phyloP scores from a whole-genome alignment of 2,113 vertebrate species.

The Arvicanthis niloticus region DNA sequence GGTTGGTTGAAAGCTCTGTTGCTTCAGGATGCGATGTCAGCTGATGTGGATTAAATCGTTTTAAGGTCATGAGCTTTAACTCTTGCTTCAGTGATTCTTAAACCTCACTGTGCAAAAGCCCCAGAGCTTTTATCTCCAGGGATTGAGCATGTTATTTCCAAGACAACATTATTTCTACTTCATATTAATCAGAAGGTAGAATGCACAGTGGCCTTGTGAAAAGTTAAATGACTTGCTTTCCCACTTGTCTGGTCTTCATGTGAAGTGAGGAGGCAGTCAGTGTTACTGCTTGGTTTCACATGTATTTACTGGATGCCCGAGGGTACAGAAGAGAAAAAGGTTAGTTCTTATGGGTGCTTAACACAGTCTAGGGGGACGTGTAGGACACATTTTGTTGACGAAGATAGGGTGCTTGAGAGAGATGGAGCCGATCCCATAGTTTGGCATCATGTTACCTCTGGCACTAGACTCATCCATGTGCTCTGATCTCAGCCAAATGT shows the following conservation, averaged over 20 bases:
- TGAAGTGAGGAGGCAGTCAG: not conserved
- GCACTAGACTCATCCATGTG: not conserved
- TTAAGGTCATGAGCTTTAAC: slow-evolving; percentile 70
- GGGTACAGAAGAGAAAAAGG: not conserved
- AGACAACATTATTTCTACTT: slow-evolving; percentile 44
- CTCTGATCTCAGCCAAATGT: not conserved
- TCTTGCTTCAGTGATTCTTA: slow-evolving; percentile 61
- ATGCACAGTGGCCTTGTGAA: not conserved
- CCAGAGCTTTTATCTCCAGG: slow-evolving; percentile 47
- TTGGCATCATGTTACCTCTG: not conserved
- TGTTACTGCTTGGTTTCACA: not conserved
- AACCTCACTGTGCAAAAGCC: slow-evolving; percentile 51
- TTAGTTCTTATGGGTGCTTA: not conserved
- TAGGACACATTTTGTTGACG: not conserved
- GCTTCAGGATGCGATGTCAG: slow-evolving; percentile 31
- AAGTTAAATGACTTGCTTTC: not conserved
- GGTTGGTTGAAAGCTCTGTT: not conserved
- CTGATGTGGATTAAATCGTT: slow-evolving; percentile 50
- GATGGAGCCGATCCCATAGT: not conserved
- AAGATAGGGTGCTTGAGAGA: not conserved
- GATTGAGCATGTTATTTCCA: slow-evolving; percentile 35
- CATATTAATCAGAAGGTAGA: slow-evolving; percentile 14
- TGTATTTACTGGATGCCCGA: not conserved
- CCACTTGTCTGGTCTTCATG: not conserved
- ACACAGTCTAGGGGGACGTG: not conserved